Percentiles rank a stretch among this genome's conserved stretches.
These are phyloP conservation scores for Rostratula benghalensis DNA, from an alignment of 2,113 vertebrate species.

Conservation along the genomic window DNA sequence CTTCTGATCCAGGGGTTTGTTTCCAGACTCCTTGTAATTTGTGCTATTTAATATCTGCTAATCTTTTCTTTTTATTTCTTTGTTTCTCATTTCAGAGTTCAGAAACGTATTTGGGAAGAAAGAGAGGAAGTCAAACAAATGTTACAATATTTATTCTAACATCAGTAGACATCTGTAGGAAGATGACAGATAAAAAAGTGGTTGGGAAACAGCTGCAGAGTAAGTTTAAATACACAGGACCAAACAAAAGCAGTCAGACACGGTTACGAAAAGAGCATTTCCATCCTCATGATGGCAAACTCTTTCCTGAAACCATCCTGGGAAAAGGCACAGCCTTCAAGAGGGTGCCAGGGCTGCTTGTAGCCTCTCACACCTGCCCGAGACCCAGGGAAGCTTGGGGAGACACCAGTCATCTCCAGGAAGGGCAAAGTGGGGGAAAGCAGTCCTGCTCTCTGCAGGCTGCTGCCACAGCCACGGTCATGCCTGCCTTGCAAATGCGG, in stretches of 20 bases:
- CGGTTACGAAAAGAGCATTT: background rate
- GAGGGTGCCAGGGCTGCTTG: background rate
- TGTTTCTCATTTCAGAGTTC: background rate
- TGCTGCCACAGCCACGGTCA: background rate
- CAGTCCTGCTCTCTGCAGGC: background rate
- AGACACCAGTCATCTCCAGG: background rate
- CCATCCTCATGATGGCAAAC: background rate
- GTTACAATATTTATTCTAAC: background rate
- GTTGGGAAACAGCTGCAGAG: background rate
- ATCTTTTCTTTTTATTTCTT: background rate
- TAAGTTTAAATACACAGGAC: background rate
- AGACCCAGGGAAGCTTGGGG: fast-evolving
- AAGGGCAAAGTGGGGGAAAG: background rate
- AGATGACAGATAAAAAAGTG: background rate
- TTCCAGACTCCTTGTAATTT: slow-evolving; percentile 1
- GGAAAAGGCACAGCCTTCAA: background rate
- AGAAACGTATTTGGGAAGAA: background rate
- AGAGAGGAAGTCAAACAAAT: background rate
- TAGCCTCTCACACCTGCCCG: background rate
- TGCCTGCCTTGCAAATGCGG: background rate
- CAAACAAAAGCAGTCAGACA: slow-evolving; percentile 9
- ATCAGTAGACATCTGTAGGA: background rate
- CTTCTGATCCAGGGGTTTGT: background rate
- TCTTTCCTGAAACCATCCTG: background rate
- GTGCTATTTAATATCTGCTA: background rate